Evolutionary conservation across 2,888 invertebrate species (phyloP), one percentile per base, ranked within the genome.

Genomic region (Tetramorium bicarinatum): DNA sequence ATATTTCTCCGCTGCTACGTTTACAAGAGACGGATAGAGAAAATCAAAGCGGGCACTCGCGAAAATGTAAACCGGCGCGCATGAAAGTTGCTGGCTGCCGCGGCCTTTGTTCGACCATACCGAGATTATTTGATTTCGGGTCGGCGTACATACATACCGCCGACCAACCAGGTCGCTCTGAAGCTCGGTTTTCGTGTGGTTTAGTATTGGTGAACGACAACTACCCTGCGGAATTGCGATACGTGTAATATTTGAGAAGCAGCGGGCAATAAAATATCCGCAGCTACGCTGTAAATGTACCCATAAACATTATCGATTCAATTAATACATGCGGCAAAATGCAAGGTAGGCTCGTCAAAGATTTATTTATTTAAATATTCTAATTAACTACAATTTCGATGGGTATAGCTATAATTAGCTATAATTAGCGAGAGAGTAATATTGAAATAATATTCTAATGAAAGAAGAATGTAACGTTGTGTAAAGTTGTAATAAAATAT

Each of bases 101-200:
- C 75, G 34, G 41, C 71, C 81, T 72, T 82, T 82, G 54, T 82
- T 86, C 77, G 71, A 77, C 72, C 71, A 76, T 76, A 74, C 47
- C 69, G 82, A 88, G 82, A 90, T 91, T 84, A 88, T 88, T 86
- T 82, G 85, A 74, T 91, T 89, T 87, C 66, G 85, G 87, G 77
- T 88, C 83, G 77, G 83, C 74, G 85, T 88, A 83, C 82, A 80
- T 62, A 71, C 81, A 75, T 52, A 49, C 79, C 64, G 59, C 71
- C 18, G 29, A 64, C 64, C 38, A 84, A 89, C 74, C 79, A 72
- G 83, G 76, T 87, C 89, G 83, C 54, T 34, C 25, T 44, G 9
- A 79, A 54, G 34, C 49, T 59, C 49, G 47, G 84, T 77, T 81
- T 81, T 76, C 54, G 49, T 25, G 69, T 66, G 81, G 74, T 84